These are phyloP conservation scores for Hemiscyllium ocellatum DNA, from an alignment of 2,113 vertebrate species.

Conservation along the genomic window DNA sequence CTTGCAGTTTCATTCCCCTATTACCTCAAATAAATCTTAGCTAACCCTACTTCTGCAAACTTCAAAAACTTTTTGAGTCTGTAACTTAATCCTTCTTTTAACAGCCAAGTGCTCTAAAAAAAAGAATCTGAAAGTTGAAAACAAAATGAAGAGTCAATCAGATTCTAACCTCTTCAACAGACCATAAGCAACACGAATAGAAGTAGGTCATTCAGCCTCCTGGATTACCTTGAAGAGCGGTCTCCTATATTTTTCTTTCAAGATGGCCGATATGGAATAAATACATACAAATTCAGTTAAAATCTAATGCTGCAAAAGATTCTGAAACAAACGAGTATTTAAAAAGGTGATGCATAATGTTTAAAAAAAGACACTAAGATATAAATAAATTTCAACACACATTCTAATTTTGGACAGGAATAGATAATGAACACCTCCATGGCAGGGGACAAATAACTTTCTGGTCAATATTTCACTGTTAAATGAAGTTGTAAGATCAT, in stretches of 20 bases:
- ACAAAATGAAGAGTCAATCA: too few relatives aligned
- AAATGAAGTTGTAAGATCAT: neutral
- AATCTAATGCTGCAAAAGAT: neutral
- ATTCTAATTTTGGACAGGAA: too few relatives aligned
- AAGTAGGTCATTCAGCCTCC: too few relatives aligned
- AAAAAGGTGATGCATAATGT: neutral
- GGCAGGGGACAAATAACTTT: too few relatives aligned
- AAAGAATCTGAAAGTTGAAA: too few relatives aligned
- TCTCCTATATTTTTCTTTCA: neutral
- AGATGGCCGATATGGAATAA: neutral
- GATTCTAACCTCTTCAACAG: too few relatives aligned
- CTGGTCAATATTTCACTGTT: neutral
- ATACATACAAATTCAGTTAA: neutral
- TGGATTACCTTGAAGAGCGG: neutral
- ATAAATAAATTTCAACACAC: too few relatives aligned
- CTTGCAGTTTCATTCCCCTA: neutral
- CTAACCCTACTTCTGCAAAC: neutral
- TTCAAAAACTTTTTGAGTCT: neutral
- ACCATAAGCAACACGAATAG: too few relatives aligned
- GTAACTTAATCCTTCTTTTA: too few relatives aligned
- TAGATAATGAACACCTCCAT: too few relatives aligned
- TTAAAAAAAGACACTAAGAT: neutral
- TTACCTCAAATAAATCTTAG: neutral
- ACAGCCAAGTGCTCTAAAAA: too few relatives aligned
- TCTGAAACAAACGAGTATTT: neutral